These are phyloP conservation scores for Perognathus longimembris DNA, from an alignment of 2,113 vertebrate species.

Conservation along the genomic window DNA sequence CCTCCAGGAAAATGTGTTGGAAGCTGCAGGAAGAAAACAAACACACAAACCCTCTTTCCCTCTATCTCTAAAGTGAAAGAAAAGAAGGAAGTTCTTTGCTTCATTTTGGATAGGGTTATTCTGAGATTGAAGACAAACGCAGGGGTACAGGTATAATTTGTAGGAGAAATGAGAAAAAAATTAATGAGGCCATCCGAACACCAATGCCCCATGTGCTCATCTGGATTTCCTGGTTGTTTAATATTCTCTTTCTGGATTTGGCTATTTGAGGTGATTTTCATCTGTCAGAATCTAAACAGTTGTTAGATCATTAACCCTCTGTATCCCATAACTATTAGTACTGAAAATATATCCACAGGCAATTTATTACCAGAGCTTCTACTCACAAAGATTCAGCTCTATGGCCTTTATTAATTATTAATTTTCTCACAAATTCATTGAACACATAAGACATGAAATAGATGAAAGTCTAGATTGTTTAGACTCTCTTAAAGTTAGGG, in stretches of 20 bases:
- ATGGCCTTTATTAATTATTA: background rate
- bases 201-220: background rate
- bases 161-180: background rate
- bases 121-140: background rate
- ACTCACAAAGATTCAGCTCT: background rate
- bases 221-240: background rate
- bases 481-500: background rate
- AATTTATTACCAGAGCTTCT: background rate
- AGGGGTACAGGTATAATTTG: background rate
- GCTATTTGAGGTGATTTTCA: background rate
- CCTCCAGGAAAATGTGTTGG: background rate
- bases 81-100: background rate
- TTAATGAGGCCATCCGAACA: background rate
- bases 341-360: background rate
- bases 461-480: background rate
- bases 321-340: background rate
- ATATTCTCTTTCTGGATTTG: background rate
- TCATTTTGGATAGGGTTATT: background rate
- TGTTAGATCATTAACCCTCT: background rate
- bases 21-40: background rate
- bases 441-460: background rate
- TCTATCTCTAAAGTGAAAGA: background rate
- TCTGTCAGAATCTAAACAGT: slow-evolving; percentile 1
- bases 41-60: background rate
- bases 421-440: background rate